Evolutionary conservation across 2,797 vertebrate species (phyloP).

Genomic region (Urosaurus nigricauda): DNA sequence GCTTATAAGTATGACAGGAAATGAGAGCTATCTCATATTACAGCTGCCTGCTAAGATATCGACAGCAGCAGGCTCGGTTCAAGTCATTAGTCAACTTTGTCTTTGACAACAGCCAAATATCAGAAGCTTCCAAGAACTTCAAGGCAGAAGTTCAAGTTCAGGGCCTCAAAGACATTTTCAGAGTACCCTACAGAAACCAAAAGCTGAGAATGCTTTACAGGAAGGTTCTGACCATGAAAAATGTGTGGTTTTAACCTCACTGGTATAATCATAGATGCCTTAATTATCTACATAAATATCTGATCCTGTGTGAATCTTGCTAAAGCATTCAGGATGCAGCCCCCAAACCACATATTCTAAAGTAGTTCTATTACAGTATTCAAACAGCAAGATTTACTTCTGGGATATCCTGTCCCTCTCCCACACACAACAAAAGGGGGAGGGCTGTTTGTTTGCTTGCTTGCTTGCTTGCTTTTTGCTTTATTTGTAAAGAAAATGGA

Average conservation of each 20-base stretch:
- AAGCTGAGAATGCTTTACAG: not conserved
- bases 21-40: not conserved
- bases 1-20: not conserved
- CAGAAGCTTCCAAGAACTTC: not conserved
- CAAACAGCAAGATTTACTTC: not conserved
- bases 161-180: not conserved
- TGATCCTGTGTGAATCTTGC: conserved; percentile 14
- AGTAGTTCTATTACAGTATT: conserved; percentile 12
- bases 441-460: too few species aligned
- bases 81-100: not conserved
- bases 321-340: conserved; percentile 20
- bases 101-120: not conserved
- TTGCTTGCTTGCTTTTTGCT: too few species aligned
- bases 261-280: conserved; percentile 8
- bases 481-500: too few species aligned
- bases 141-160: not conserved
- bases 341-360: conserved; percentile 25
- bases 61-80: not conserved
- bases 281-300: conserved; percentile 31
- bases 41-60: not conserved
- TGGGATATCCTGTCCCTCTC: not conserved
- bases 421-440: too few species aligned
- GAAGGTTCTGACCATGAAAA: not conserved
- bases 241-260: conserved; percentile 21
- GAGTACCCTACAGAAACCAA: not conserved